Percentiles rank a stretch among this genome's conserved stretches.
phyloP scores from a whole-genome alignment of 1,140 invertebrate species.

The Drosophila athabasca region DNA sequence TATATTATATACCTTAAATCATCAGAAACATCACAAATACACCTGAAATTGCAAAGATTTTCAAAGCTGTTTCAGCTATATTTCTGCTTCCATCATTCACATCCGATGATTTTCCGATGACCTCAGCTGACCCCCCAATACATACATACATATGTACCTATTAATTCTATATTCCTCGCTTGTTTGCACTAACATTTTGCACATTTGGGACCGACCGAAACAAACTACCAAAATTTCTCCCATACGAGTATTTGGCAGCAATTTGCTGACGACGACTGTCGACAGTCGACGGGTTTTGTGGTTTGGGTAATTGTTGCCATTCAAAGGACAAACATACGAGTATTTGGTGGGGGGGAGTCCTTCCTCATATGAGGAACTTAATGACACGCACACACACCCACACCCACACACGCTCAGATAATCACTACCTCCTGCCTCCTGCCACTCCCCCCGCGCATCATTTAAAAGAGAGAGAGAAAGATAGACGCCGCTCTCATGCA shows the following conservation, averaged over 20 bases:
- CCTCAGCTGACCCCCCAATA: conserved; percentile 2
- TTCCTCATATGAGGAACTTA: conserved; percentile 30
- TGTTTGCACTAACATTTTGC: no score
- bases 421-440: conserved; percentile 48
- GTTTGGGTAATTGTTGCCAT: conserved; percentile 59
- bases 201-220: neutral
- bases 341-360: neutral
- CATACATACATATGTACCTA: conserved; percentile 3
- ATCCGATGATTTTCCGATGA: no score
- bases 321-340: conserved; percentile 24
- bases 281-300: neutral
- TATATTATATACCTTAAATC: no score
- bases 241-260: conserved; percentile 4
- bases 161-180: neutral
- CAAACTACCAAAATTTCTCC: conserved; percentile 8
- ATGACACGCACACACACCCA: conserved; percentile 58
- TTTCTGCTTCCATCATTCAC: no score
- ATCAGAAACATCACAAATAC: no score
- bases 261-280: conserved; percentile 22
- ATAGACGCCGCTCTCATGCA: conserved; percentile 52
- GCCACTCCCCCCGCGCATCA: neutral
- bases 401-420: conserved; percentile 60
- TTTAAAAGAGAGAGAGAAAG: conserved; percentile 54
- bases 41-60: no score
- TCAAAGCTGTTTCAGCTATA: no score